phyloP scores from a whole-genome alignment of 2,797 vertebrate genomes.

The Stomatorhinus walkeri region DNA sequence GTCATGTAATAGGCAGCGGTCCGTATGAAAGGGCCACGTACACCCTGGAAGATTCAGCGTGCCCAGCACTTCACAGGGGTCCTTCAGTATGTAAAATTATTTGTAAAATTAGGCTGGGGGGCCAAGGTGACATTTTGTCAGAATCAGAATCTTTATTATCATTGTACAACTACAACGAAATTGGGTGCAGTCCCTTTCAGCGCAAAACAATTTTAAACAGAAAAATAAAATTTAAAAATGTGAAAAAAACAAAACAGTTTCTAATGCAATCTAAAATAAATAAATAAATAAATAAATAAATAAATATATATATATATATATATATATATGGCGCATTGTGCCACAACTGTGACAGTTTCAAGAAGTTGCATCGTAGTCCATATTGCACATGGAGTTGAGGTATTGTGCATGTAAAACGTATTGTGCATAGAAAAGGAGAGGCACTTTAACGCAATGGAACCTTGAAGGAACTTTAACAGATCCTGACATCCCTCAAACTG shows the following conservation, averaged over 20 bases:
- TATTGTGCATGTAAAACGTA: not conserved
- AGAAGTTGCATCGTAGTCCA: not conserved
- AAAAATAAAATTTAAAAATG: not conserved
- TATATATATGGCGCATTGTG: not conserved
- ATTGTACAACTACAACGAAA: not conserved
- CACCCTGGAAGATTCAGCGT: not conserved
- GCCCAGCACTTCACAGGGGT: not conserved
- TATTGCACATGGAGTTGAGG: not conserved
- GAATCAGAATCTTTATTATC: not conserved
- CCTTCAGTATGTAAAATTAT: not conserved
- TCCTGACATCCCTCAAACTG: not conserved
- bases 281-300: not conserved
- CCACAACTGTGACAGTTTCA: not conserved
- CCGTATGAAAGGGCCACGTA: not conserved
- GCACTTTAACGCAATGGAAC: not conserved
- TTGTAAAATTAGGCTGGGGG: not conserved
- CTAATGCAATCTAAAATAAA: not conserved
- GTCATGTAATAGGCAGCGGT: not conserved
- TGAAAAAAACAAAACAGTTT: not conserved
- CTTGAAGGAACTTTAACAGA: not conserved
- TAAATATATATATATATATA: too few relatives aligned
- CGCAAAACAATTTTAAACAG: not conserved
- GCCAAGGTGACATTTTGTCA: not conserved
- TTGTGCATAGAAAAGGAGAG: not conserved
- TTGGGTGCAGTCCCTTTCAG: not conserved